phyloP scores from a whole-genome alignment of 2,113 vertebrate species.

The Dasyurus viverrinus region DNA sequence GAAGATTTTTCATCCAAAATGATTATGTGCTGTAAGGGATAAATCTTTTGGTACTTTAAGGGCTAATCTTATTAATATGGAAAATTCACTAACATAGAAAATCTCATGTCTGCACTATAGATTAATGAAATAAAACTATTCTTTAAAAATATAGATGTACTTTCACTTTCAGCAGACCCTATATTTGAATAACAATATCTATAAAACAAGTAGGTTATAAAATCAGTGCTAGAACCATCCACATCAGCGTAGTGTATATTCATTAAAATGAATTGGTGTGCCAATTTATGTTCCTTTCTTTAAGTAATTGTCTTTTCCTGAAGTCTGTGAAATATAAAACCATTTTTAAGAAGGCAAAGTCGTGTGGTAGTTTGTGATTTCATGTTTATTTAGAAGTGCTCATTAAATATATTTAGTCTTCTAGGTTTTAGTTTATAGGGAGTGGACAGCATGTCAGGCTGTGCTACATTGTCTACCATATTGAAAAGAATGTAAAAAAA shows the following conservation, averaged over 20 bases:
- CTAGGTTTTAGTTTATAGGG: not conserved
- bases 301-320: not conserved
- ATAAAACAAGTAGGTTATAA: not conserved
- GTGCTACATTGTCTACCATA: not conserved
- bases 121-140: not conserved
- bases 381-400: not conserved
- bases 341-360: not conserved
- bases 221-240: not conserved
- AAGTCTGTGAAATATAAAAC: not conserved
- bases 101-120: not conserved
- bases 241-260: not conserved
- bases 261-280: not conserved
- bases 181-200: not conserved
- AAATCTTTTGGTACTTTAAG: not conserved
- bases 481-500: not conserved
- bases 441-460: not conserved
- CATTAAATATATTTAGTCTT: not conserved
- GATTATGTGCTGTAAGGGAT: not conserved
- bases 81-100: not conserved
- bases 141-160: not conserved
- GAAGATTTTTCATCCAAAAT: not conserved
- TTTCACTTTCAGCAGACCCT: not conserved
- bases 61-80: not conserved
- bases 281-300: not conserved
- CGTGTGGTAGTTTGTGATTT: not conserved